These are phyloP conservation scores for Anabacerthia variegaticeps DNA, from an alignment of 2,797 vertebrate genomes.

Conservation along the genomic window DNA sequence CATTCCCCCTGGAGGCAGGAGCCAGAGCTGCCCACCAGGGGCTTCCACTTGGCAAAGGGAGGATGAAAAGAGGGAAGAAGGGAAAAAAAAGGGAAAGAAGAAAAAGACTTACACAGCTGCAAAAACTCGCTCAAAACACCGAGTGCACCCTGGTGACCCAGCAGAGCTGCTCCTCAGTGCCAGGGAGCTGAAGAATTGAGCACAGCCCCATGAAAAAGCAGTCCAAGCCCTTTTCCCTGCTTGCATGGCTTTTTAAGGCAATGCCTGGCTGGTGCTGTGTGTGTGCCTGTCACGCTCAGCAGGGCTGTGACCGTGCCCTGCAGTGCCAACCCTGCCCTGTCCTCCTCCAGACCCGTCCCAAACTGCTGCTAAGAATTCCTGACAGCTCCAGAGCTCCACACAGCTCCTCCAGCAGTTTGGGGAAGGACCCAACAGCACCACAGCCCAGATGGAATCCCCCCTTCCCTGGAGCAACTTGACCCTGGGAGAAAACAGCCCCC, in stretches of 20 bases:
- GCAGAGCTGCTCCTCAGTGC: not conserved
- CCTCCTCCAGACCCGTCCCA: not conserved
- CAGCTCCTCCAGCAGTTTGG: not conserved
- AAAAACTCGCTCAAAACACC: not conserved
- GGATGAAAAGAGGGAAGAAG: not conserved
- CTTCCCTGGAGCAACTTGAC: not conserved
- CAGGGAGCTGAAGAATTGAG: not conserved
- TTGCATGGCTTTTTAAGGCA: not conserved
- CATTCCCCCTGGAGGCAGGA: not conserved
- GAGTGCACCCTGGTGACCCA: not conserved
- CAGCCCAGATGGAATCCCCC: not conserved
- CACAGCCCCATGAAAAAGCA: not conserved
- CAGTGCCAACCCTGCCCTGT: not conserved
- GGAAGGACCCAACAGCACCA: not conserved
- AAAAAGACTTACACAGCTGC: not conserved
- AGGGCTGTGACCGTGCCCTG: not conserved
- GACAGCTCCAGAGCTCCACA: not conserved
- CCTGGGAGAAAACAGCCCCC: not conserved
- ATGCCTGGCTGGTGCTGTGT: not conserved
- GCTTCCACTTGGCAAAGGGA: not conserved
- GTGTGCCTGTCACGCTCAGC: accelerated
- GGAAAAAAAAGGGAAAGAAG: too few species aligned
- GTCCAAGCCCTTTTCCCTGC: not conserved
- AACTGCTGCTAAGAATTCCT: not conserved
- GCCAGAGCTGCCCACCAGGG: not conserved